phyloP scores from a whole-genome alignment of 2,797 vertebrate species.

The Falco berigora region DNA sequence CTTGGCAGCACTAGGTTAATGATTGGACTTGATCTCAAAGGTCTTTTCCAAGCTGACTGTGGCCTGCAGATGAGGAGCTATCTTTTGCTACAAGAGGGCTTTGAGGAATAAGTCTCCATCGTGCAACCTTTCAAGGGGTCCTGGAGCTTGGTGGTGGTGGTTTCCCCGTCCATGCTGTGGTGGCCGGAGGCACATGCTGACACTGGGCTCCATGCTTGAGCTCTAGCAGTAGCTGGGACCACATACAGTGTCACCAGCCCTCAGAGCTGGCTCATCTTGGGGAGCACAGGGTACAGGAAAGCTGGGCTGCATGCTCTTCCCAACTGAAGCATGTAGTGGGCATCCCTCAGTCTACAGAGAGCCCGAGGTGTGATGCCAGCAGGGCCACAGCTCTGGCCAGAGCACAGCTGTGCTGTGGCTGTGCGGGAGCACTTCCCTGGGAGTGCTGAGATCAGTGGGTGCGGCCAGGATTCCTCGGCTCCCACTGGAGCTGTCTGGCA shows the following conservation, averaged over 20 bases:
- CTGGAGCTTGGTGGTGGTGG: neutral
- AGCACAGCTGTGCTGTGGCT: neutral
- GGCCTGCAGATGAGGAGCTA: neutral
- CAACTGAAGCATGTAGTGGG: accelerated
- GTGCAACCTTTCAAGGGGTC: too few species aligned
- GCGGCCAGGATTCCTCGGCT: constrained; percentile 20
- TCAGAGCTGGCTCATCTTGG: accelerated
- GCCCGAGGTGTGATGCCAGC: neutral
- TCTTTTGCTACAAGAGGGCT: accelerated
- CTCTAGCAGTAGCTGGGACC: accelerated
- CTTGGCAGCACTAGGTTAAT: too few species aligned
- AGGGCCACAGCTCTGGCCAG: accelerated
- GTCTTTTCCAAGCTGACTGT: neutral
- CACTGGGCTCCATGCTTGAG: neutral
- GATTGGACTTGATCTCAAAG: too few species aligned
- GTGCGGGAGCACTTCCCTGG: neutral
- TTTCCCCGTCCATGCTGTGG: accelerated
- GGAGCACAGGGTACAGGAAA: accelerated
- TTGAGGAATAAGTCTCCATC: neutral
- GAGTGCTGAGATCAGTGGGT: constrained; percentile 37
- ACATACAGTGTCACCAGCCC: accelerated
- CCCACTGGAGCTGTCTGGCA: neutral
- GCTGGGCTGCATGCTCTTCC: accelerated
- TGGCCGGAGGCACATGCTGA: accelerated
- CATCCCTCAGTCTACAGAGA: neutral